Base-by-base conservation (phyloP, 2,888 invertebrate genomes). In the Plebejus anna region DNA sequence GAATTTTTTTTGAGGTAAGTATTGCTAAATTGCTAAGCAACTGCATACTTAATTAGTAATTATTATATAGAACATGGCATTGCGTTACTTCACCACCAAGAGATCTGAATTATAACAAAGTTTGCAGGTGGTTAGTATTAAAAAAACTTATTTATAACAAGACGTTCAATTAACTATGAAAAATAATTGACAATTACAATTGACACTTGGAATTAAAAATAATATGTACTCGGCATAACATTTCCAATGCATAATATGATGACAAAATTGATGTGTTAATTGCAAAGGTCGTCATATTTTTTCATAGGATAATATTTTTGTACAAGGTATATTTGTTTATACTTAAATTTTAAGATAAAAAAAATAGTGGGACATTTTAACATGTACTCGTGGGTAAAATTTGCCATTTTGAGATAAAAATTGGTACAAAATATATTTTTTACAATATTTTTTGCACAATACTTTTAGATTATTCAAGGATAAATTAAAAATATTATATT, bases 121-220 rank as follows among this genome's bases (percentile, higher is more conserved):
- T 66, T 32, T 3, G 66, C 66, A 66, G 66, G 66, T 66, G 66
- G 32, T 32, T 61, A 22, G 28, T 61, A 61, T 28, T 3, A 22
- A 28, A 61, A 61, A 28, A 61, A 61, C 11, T 72, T 72, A 72
- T 72, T 28, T 72, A 28, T 28, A 32, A 73, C 51, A 13, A 55
- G 32, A 73, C 13, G 32, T 32, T 16, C 32, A 32, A 51, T 72
- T 47, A 47, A 72, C 51, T 42, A 9, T 47, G 11, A 73, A 28
- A 51, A 73, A 73, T 73, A 73, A 73, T 73, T 73, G 55, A 28
- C 73, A 55, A 55, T 73, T 47, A 28, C 42, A 47, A 11, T 16
- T 73, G 73, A 73, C 73, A 51, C 0, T 51, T 55, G 13, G 13
- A 51, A 73, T 73, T 73, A 73, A 73, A 51, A 42, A 71, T 42